These are phyloP conservation scores for Micropoecilia bifurca DNA, from an alignment of 2,797 vertebrate species.

Conservation along the genomic window DNA sequence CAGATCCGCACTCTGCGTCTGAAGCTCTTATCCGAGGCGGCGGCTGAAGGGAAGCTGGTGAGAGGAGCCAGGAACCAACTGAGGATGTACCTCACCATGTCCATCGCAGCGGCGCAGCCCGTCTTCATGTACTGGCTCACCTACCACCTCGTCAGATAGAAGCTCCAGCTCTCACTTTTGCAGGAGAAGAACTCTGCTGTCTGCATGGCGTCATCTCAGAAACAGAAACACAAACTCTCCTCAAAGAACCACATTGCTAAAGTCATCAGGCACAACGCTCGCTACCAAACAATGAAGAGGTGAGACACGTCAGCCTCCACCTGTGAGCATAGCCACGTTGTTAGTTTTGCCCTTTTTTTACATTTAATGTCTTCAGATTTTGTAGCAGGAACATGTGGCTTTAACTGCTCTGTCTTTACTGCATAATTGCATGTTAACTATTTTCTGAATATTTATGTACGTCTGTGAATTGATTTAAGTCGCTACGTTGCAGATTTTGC, in stretches of 20 bases:
- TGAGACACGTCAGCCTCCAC: conserved; percentile 21
- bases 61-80: conserved; percentile 89
- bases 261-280: conserved; percentile 24
- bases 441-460: conserved; percentile 65
- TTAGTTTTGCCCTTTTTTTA: conserved; percentile 50
- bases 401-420: conserved; percentile 58
- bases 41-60: conserved; percentile 87
- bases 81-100: conserved; percentile 95
- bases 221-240: conserved; percentile 7
- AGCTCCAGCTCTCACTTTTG: conserved; percentile 14
- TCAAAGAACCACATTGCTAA: conserved; percentile 16
- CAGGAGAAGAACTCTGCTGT: conserved; percentile 32
- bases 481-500: conserved; percentile 24
- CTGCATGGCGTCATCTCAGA: conserved; percentile 15
- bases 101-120: conserved; percentile 90
- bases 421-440: conserved; percentile 68
- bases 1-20: conserved; percentile 91
- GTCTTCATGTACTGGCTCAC: conserved; percentile 96
- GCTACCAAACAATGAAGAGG: conserved; percentile 23
- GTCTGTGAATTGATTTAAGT: conserved; percentile 42
- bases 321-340: conserved; percentile 56
- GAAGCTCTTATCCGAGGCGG: conserved; percentile 90
- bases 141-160: conserved; percentile 89
- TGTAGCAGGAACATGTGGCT: conserved; percentile 60
- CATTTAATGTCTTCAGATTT: conserved; percentile 43